Conservation (phyloP, 2,888 invertebrate species). For the Erebia palarica region DNA sequence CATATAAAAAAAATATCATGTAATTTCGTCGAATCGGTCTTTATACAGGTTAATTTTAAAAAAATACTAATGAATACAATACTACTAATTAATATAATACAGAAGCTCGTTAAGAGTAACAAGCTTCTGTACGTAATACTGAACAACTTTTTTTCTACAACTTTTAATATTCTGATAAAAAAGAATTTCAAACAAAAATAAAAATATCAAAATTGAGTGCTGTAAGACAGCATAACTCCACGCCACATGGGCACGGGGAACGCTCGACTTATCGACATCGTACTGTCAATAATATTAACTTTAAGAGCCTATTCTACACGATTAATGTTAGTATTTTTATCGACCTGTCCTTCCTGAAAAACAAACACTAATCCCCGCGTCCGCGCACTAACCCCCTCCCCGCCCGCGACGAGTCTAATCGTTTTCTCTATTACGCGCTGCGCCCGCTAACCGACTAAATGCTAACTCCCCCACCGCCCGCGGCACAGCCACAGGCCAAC, state of each 20-base stretch:
- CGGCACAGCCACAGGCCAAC: slow-evolving; percentile 84
- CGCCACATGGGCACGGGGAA: no score
- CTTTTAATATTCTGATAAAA: no score
- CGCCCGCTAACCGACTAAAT: slow-evolving; percentile 80
- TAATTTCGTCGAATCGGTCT: not conserved
- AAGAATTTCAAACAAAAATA: no score
- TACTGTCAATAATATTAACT: slow-evolving; percentile 53
- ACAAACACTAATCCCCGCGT: slow-evolving; percentile 67
- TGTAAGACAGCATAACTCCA: no score
- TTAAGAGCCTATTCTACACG: slow-evolving; percentile 73
- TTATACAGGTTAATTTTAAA: not conserved
- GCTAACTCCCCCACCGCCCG: slow-evolving; percentile 67
- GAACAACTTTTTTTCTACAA: no score
- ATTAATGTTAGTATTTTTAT: slow-evolving; percentile 90
- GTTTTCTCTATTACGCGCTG: slow-evolving; percentile 67
- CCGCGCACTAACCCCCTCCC: slow-evolving; percentile 67
- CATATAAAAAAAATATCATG: no score
- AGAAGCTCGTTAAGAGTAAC: no score
- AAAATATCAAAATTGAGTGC: no score
- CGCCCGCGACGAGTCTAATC: slow-evolving; percentile 62
- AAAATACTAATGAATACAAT: no score
- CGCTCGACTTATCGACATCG: not conserved
- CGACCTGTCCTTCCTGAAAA: slow-evolving; percentile 91
- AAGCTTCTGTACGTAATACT: no score
- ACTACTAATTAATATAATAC: no score